Conservation (phyloP, 1,140 invertebrate species). For the Uloborus diversus region DNA sequence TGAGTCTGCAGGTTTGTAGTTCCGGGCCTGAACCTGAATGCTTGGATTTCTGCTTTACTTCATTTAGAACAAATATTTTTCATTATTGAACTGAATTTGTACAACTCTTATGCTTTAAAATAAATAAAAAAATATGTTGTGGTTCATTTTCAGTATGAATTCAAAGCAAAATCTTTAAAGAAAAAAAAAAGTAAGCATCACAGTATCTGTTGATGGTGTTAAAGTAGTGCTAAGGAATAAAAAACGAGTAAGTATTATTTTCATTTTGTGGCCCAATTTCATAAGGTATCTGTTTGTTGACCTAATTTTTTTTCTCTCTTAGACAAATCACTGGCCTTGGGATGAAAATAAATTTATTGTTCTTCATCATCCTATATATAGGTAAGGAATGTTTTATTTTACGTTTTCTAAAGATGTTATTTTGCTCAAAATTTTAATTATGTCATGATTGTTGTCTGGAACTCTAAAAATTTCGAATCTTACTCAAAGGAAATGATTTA, state of each 20-base stretch:
- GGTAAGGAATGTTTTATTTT: conserved; percentile 68
- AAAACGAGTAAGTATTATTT: conserved; percentile 66
- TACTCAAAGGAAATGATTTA: too few species aligned
- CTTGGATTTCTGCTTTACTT: too few species aligned
- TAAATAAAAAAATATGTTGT: too few species aligned
- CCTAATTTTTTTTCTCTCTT: conserved; percentile 53
- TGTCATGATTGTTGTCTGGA: background rate
- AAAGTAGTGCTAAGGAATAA: conserved; percentile 86
- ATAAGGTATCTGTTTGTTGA: too few species aligned
- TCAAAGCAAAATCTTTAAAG: conserved; percentile 96
- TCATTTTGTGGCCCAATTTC: too few species aligned
- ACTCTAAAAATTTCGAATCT: background rate
- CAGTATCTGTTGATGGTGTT: conserved; percentile 94
- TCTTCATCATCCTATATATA: conserved; percentile 96
- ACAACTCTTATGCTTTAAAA: too few species aligned
- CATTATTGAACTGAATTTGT: too few species aligned
- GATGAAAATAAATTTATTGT: conserved; percentile 82
- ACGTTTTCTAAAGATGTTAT: background rate
- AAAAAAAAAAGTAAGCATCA: conserved; percentile 96
- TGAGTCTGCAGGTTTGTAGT: too few species aligned
- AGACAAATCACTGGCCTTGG: conserved; percentile 65
- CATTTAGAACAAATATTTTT: too few species aligned
- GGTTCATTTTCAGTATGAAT: conserved; percentile 95
- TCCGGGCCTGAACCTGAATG: too few species aligned
- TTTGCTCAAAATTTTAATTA: too few species aligned